Conservation (phyloP, 1,140 invertebrate species). For the Drosophila ironensis region DNA sequence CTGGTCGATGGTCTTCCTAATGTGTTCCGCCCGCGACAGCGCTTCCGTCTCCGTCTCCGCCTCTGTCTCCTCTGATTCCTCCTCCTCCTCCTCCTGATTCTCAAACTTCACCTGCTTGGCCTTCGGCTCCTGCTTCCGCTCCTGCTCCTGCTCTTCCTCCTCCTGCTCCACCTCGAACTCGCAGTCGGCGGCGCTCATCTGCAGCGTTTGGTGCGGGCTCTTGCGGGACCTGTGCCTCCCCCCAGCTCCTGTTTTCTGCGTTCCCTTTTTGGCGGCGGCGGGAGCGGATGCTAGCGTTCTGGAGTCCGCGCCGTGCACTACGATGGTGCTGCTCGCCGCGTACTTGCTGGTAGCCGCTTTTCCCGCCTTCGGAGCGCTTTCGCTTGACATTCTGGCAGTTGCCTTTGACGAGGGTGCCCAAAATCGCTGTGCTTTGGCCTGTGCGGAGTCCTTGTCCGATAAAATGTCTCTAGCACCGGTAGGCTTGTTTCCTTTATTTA, state of each 20-base stretch:
- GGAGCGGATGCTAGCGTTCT: conserved; percentile 1
- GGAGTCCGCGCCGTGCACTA: background rate
- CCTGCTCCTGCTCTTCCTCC: too few species aligned
- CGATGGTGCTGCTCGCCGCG: background rate
- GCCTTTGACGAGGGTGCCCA: too few species aligned
- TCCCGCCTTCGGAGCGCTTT: conserved; percentile 12
- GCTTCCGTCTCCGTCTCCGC: background rate
- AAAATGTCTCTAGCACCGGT: too few species aligned
- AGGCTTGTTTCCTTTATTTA: too few species aligned
- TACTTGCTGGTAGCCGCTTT: background rate
- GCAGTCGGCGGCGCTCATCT: conserved; percentile 45
- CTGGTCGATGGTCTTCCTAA: conserved; percentile 7
- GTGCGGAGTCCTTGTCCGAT: too few species aligned
- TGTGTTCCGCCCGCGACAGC: background rate
- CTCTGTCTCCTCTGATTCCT: too few species aligned
- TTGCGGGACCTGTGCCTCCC: conserved; percentile 47
- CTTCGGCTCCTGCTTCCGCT: background rate
- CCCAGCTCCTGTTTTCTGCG: background rate
- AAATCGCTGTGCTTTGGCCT: too few species aligned
- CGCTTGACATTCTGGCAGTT: too few species aligned
- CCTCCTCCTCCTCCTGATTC: conserved; percentile 16
- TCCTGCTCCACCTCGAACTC: conserved; percentile 48
- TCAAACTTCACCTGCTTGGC: background rate
- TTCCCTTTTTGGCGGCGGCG: background rate
- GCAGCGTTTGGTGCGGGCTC: conserved; percentile 45